Conservation (phyloP, 2,888 invertebrate species). For the Melikaiella ostensackeni region DNA sequence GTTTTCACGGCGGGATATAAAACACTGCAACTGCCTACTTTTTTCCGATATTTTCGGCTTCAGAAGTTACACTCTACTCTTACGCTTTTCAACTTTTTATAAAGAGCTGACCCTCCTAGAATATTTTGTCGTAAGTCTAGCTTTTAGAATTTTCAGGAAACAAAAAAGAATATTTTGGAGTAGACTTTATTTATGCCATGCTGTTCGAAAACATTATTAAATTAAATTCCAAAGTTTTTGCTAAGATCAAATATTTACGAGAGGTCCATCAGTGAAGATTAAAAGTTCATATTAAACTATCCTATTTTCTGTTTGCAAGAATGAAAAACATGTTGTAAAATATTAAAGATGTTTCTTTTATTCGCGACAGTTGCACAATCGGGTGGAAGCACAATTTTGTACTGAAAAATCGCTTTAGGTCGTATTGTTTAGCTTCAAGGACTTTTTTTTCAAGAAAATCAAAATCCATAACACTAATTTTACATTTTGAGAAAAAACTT, state of each 20-base stretch:
- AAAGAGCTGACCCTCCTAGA: not conserved
- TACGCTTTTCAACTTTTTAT: constrained; percentile 7
- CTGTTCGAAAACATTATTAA: not conserved
- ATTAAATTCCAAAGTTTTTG: not conserved
- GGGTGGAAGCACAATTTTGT: no score
- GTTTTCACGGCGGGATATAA: constrained; percentile 24
- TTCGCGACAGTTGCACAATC: not conserved
- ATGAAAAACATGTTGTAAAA: not conserved
- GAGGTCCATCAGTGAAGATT: not conserved
- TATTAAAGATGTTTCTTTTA: not conserved
- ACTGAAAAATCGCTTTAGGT: no score
- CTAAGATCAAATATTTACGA: not conserved
- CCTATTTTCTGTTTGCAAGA: not conserved
- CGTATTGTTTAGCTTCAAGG: no score
- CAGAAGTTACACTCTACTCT: constrained; percentile 1
- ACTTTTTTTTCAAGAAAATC: not conserved
- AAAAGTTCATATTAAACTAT: not conserved
- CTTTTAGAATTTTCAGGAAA: not conserved
- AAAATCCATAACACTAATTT: not conserved
- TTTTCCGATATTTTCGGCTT: constrained; percentile 18
- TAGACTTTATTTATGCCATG: not conserved
- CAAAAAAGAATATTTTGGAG: not conserved
- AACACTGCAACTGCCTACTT: constrained; percentile 15
- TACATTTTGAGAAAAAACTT: not conserved
- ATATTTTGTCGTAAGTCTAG: constrained; percentile 13